Percentiles rank a stretch among this genome's conserved stretches.
phyloP scores from a whole-genome alignment of 2,888 invertebrate species.

The Hyposoter didymator region DNA sequence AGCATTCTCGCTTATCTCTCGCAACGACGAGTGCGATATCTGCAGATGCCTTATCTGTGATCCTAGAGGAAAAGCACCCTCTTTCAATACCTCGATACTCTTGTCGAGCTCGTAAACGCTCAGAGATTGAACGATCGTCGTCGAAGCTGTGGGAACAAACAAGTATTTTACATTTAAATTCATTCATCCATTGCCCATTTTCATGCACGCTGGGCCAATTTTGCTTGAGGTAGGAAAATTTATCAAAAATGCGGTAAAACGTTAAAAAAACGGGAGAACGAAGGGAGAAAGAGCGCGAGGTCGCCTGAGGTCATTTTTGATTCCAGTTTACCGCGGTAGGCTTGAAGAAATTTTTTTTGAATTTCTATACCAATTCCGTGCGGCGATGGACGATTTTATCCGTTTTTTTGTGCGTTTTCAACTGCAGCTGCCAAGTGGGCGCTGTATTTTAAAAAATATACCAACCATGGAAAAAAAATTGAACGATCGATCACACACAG shows the following conservation, averaged over 20 bases:
- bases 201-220: too few relatives aligned
- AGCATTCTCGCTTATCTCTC: slow-evolving; percentile 89
- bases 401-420: neutral
- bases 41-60: slow-evolving; percentile 85
- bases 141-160: slow-evolving; percentile 74
- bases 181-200: neutral
- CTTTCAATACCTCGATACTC: slow-evolving; percentile 83
- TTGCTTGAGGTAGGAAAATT: too few relatives aligned
- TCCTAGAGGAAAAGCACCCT: slow-evolving; percentile 84
- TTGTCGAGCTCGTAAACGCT: slow-evolving; percentile 86
- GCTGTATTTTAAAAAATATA: neutral
- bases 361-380: too few relatives aligned
- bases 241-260: too few relatives aligned
- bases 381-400: too few relatives aligned
- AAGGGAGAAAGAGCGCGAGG: too few relatives aligned
- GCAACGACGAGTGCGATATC: slow-evolving; percentile 88
- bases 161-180: neutral
- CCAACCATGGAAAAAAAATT: neutral
- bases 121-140: slow-evolving; percentile 85
- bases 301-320: too few relatives aligned
- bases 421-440: neutral
- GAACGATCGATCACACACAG: neutral
- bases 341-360: too few relatives aligned
- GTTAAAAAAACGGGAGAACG: too few relatives aligned
- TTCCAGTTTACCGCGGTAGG: too few relatives aligned